These are phyloP conservation scores for Phataginus tricuspis DNA, from an alignment of 2,797 vertebrate genomes.

Conservation along the genomic window DNA sequence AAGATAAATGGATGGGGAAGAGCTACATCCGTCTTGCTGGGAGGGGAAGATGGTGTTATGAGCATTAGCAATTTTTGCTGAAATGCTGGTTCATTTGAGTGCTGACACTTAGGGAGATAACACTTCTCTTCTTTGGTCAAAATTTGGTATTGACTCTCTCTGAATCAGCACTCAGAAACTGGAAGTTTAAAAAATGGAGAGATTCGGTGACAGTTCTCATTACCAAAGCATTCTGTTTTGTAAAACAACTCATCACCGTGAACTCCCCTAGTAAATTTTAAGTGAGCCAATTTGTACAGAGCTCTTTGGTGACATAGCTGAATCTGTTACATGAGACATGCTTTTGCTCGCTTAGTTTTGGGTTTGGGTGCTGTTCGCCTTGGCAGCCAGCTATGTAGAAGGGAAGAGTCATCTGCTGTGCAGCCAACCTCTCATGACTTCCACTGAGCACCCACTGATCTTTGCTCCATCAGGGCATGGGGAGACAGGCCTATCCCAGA, in stretches of 20 bases:
- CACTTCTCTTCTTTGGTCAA: not conserved
- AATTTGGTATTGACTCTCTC: not conserved
- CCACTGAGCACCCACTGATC: not conserved
- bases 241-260: not conserved
- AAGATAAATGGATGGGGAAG: not conserved
- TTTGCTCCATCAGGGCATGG: not conserved
- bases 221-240: not conserved
- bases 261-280: not conserved
- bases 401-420: not conserved
- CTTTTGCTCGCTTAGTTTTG: not conserved
- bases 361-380: not conserved
- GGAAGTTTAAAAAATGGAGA: not conserved
- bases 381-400: not conserved
- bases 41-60: not conserved
- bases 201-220: not conserved
- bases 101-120: not conserved
- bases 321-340: not conserved
- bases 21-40: not conserved
- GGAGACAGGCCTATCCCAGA: not conserved
- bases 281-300: not conserved
- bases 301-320: not conserved
- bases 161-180: conserved; percentile 1
- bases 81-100: not conserved
- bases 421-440: not conserved
- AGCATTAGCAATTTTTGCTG: not conserved